Percentiles rank a stretch among this genome's conserved stretches.
Evolutionary conservation across 2,113 vertebrate genomes (phyloP).

Genomic region (Dicentrarchus labrax): DNA sequence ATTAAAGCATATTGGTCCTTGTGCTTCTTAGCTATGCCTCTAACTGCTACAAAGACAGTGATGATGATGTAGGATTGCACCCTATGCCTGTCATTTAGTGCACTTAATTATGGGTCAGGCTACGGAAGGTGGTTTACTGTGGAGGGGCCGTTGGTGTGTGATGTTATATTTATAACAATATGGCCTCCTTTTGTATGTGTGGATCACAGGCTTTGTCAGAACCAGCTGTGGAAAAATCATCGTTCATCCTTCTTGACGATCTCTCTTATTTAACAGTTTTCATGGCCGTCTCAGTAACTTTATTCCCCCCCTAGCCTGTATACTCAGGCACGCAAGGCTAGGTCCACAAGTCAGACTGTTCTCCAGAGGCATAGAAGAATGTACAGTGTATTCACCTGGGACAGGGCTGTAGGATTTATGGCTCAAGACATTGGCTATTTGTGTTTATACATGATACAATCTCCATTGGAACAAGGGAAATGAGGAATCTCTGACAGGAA

Average conservation of each 20-base stretch:
- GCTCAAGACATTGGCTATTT: conserved; percentile 3
- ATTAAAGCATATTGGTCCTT: conserved; percentile 60
- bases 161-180: conserved; percentile 40
- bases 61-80: conserved; percentile 42
- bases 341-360: conserved; percentile 14
- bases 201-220: conserved; percentile 31
- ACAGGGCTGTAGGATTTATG: conserved; percentile 28
- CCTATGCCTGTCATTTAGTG: conserved; percentile 27
- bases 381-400: conserved; percentile 9
- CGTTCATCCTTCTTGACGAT: conserved; percentile 22
- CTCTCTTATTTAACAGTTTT: conserved; percentile 8
- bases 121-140: conserved; percentile 8
- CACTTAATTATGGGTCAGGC: conserved; percentile 20
- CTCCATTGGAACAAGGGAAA: conserved; percentile 12
- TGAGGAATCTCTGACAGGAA: not conserved
- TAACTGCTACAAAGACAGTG: conserved; percentile 50
- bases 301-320: conserved; percentile 28
- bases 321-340: not conserved
- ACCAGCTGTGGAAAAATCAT: conserved; percentile 34
- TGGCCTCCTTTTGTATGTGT: conserved; percentile 24
- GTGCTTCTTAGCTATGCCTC: conserved; percentile 58
- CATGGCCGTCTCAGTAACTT: conserved; percentile 9
- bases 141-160: conserved; percentile 9
- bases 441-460: conserved; percentile 11
- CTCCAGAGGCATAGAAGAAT: conserved; percentile 1